Evolutionary conservation across 2,113 vertebrate species (phyloP).

Genomic region (Gymnogyps californianus): DNA sequence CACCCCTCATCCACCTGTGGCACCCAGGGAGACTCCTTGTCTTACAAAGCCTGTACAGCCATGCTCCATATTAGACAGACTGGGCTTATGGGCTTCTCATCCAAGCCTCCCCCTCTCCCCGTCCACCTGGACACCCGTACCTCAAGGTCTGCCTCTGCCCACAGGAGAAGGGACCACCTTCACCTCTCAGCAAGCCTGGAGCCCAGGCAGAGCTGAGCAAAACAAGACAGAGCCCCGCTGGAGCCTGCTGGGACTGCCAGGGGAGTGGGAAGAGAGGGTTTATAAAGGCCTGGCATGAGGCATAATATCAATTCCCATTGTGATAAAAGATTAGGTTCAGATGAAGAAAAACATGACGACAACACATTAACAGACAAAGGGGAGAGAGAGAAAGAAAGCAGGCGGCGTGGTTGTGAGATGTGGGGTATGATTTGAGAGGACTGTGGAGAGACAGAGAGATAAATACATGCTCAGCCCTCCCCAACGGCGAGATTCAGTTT

Average conservation of each 20-base stretch:
- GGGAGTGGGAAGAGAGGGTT: neutral
- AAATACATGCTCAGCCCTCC: neutral
- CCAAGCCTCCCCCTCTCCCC: neutral
- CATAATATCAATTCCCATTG: neutral
- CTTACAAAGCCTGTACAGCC: neutral
- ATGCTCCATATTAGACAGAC: neutral
- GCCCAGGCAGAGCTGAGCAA: neutral
- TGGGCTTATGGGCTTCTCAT: neutral
- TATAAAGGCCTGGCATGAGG: neutral
- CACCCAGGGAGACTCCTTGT: neutral
- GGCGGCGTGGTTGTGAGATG: neutral
- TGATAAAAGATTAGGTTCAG: conserved; percentile 48
- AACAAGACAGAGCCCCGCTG: neutral
- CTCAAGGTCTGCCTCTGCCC: neutral
- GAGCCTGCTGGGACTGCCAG: neutral
- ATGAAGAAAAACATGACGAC: conserved; percentile 33
- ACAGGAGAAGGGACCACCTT: neutral
- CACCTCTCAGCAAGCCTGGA: neutral
- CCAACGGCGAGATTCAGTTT: neutral
- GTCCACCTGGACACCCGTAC: neutral
- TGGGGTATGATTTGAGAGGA: conserved; percentile 13
- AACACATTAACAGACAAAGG: neutral
- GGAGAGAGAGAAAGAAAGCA: neutral
- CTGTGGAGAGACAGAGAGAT: conserved; percentile 43
- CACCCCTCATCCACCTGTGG: neutral